These are phyloP conservation scores for Pseudomugil gertrudae DNA, from an alignment of 2,797 vertebrate species.

Conservation along the genomic window DNA sequence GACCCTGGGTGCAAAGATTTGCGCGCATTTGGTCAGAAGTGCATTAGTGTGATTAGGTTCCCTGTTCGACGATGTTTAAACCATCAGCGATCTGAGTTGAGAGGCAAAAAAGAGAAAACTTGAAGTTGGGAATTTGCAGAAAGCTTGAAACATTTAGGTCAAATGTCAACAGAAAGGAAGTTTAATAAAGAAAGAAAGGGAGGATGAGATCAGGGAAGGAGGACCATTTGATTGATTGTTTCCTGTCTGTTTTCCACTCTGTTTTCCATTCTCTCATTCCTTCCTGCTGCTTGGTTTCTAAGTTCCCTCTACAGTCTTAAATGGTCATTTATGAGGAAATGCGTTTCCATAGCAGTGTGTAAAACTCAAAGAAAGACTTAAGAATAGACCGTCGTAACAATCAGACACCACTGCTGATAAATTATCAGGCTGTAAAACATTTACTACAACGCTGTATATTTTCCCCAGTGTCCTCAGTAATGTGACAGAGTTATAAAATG, in stretches of 20 bases:
- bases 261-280: conserved; percentile 44
- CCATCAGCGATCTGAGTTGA: conserved; percentile 48
- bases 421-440: conserved; percentile 39
- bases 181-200: conserved; percentile 68
- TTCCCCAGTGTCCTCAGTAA: conserved; percentile 22
- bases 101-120: conserved; percentile 51
- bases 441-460: conserved; percentile 13
- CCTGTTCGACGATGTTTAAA: conserved; percentile 51
- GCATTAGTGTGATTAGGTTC: neutral
- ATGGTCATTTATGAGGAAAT: conserved; percentile 26
- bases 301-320: conserved; percentile 17
- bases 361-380: conserved; percentile 5
- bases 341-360: conserved; percentile 19
- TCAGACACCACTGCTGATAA: conserved; percentile 9
- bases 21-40: neutral
- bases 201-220: conserved; percentile 11
- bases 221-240: conserved; percentile 68
- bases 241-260: conserved; percentile 61
- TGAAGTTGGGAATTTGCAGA: conserved; percentile 41
- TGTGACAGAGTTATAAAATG: conserved; percentile 26
- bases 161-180: conserved; percentile 70
- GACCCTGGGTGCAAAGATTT: neutral
- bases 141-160: conserved; percentile 50
- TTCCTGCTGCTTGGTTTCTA: conserved; percentile 10
- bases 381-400: conserved; percentile 4